Base-by-base conservation (phyloP, 2,888 invertebrate genomes). In the Nemurella pictetii region DNA sequence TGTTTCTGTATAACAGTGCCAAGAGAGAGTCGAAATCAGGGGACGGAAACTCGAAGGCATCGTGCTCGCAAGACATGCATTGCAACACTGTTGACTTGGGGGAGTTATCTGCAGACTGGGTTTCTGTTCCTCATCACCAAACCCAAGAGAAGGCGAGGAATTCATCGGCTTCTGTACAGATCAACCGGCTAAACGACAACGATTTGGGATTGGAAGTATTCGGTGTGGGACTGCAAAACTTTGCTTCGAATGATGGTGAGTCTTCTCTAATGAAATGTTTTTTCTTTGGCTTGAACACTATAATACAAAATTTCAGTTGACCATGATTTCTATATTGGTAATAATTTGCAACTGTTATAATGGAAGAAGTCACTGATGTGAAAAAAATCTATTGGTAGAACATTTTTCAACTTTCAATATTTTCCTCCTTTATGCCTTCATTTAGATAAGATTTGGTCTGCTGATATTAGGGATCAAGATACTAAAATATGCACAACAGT, bases 31-130 rank as follows among this genome's bases (percentile, higher is more conserved):
- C 36, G n/a, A 85, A 84, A 82, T 30, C 82, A 7, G 73, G 27
- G 27, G 86, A 86, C 30, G 29, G 27, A 5, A 85, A 86, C 77
- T 81, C 85, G 15, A 84, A 84, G 32, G 84, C 81, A 81, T 86
- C 85, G 29, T 83, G 74, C n/a, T 85, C 85, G 5, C 84, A 85
- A 36, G 86, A 86, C 32, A 32, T 85, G n/a, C 72, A 78, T 72
- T 30, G 84, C 85, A 83, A 84, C 77, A 84, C 80, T 73, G 32
- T 27, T 15, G 84, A 82, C 72, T 12, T 72, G 20, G 27, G 72
- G 27, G 86, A 85, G 27, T 73, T 84, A 30, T 27, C 81, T 12
- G 84, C 80, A 30, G 85, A 85, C 7, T 86, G 86, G 86, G 84
- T 81, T 20, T 20, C 84, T 15, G 26, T 75, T 28, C 27, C 82